Evolutionary conservation across 2,113 vertebrate species (phyloP).

Genomic region (Elaphurus davidianus): DNA sequence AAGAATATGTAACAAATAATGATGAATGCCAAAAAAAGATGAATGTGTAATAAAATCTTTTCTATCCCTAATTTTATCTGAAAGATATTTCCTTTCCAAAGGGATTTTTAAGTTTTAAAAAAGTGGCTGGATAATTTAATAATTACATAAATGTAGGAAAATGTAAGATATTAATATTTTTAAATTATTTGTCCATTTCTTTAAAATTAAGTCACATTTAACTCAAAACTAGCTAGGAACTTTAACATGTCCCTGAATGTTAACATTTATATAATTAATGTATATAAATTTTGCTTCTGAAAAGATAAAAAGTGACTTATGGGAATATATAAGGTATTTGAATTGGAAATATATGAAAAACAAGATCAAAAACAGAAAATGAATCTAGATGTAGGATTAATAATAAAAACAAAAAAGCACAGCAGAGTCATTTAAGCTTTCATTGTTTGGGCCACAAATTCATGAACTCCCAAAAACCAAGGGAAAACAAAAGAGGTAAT

Average conservation of each 20-base stretch:
- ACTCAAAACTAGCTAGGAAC: constrained; percentile 16
- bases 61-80: not conserved
- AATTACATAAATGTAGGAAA: constrained; percentile 30
- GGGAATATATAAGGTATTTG: not conserved
- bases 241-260: not conserved
- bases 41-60: not conserved
- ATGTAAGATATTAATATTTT: not conserved
- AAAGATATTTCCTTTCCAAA: constrained; percentile 33
- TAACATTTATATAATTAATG: not conserved
- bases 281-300: not conserved
- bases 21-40: not conserved
- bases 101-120: not conserved
- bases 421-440: not conserved
- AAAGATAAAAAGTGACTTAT: not conserved
- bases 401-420: not conserved
- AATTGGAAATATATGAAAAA: not conserved
- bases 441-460: not conserved
- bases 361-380: not conserved
- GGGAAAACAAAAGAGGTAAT: not conserved
- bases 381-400: not conserved
- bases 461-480: not conserved
- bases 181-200: not conserved
- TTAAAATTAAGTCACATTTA: not conserved
- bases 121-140: not conserved
- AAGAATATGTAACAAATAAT: not conserved